Evolutionary conservation across 2,113 vertebrate species (phyloP), one percentile per base, ranked within the genome.

Genomic region (Australoheros scitulus): DNA sequence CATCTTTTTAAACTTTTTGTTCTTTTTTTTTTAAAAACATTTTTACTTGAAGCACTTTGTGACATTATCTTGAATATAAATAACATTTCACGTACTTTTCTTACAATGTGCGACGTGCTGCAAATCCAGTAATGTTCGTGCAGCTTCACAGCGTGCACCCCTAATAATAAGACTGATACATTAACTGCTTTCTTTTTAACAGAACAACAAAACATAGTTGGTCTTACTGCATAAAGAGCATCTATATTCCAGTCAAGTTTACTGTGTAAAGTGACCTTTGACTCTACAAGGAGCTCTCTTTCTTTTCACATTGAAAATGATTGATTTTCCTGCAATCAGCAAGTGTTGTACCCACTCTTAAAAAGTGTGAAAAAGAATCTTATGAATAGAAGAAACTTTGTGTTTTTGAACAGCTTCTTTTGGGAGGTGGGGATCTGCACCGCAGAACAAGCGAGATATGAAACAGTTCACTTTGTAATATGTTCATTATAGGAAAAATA

Each of bases 301-400:
- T 34, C 15, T 36, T 58, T 63, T 76, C 0, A 32, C 34, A 43
- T 1, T 52, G 52, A 58, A 64, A 47, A 61, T 11, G 1, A 20
- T 11, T 57, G 43, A 32, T 72, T 72, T 72, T 17, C 0, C 43
- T 72, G 65, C 6, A 13, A 29, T 0, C 10, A 14, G n/a, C 2
- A 2, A 61, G 34, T 0, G 18, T 70, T 22, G 0, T 32, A 20
- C 15, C 11, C 9, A 29, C 47, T 13, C 3, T 76, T 61, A 4
- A 63, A 64, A 80, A 58, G 14, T 56, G 24, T 82, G 24, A 52
- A n/a, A 82, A 20, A 68, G 83, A 43, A 68, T 41, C 38, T 76
- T 8, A 63, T 1, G 13, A 0, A 72, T 52, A 13, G 24, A 80
- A 65, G 36, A 24, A 55, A 22, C 10, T 8, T 15, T 11, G 17